Evolutionary conservation across 2,888 invertebrate genomes (phyloP).

Genomic region (Heterodera filipjevi): DNA sequence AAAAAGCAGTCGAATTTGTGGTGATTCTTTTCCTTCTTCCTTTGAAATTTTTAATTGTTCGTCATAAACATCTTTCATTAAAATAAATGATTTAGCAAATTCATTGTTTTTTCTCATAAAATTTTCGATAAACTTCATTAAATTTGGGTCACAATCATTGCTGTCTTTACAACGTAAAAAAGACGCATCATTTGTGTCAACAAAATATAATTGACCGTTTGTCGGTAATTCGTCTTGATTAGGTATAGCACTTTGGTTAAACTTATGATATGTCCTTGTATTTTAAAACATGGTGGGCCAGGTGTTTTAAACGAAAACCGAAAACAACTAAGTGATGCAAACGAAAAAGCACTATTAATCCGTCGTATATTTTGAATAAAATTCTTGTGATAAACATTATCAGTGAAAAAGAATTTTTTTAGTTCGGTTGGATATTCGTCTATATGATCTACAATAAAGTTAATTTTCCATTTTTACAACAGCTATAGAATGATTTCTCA

Average conservation of each 20-base stretch:
- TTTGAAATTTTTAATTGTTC: not conserved
- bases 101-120: not conserved
- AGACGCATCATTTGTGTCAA: not conserved
- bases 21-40: not conserved
- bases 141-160: not conserved
- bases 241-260: conserved; percentile 20
- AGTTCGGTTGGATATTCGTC: conserved; percentile 18
- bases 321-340: conserved; percentile 1
- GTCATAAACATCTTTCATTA: not conserved
- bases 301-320: conserved; percentile 21
- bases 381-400: not conserved
- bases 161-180: not conserved
- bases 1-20: not conserved
- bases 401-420: conserved; percentile 15
- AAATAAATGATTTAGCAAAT: not conserved
- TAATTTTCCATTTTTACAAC: too few relatives aligned
- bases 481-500: too few relatives aligned
- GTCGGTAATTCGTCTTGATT: not conserved
- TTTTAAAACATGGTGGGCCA: conserved; percentile 33
- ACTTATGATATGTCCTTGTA: conserved; percentile 31
- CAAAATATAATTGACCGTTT: not conserved
- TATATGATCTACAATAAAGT: too few relatives aligned
- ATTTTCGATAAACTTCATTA: not conserved
- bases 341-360: conserved; percentile 22
- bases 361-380: conserved; percentile 22